phyloP scores from a whole-genome alignment of 2,888 invertebrate species.

The Microctonus hyperodae region DNA sequence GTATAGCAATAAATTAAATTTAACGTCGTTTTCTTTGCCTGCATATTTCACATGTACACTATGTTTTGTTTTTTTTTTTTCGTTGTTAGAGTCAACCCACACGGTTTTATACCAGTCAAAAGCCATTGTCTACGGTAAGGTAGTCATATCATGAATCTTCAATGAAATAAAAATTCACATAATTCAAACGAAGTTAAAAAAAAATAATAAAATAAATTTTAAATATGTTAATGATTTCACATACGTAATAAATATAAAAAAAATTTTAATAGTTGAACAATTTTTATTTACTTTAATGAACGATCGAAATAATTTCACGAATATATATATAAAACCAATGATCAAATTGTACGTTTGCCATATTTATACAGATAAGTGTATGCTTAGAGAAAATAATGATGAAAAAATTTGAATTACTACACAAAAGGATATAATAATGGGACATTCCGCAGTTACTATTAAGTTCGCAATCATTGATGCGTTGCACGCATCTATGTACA shows the following conservation, averaged over 20 bases:
- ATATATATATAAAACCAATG: too few species aligned
- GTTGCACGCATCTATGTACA: background rate
- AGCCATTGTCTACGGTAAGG: slow-evolving; percentile 27
- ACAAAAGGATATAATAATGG: slow-evolving; percentile 7
- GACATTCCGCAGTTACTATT: background rate
- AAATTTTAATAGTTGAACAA: background rate
- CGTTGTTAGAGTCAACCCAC: slow-evolving; percentile 28
- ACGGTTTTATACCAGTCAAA: slow-evolving; percentile 27
- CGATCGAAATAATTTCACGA: too few species aligned
- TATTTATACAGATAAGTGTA: too few species aligned
- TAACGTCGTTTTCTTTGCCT: slow-evolving; percentile 25
- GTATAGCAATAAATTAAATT: slow-evolving; percentile 35
- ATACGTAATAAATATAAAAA: background rate
- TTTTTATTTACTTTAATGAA: too few species aligned
- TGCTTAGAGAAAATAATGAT: too few species aligned
- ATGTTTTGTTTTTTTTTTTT: slow-evolving; percentile 25
- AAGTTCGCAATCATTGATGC: background rate
- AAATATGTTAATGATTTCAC: too few species aligned
- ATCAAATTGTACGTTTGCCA: too few species aligned
- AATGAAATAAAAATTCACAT: slow-evolving; percentile 19
- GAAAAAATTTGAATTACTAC: slow-evolving; percentile 6
- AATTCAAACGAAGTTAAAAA: slow-evolving; percentile 1
- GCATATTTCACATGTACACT: background rate
- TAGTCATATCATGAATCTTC: slow-evolving; percentile 30
- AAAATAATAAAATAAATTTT: background rate